Percentiles rank a stretch among this genome's conserved stretches.
These are phyloP conservation scores for Suricata suricatta DNA, from an alignment of 2,113 vertebrate species.

Conservation along the genomic window DNA sequence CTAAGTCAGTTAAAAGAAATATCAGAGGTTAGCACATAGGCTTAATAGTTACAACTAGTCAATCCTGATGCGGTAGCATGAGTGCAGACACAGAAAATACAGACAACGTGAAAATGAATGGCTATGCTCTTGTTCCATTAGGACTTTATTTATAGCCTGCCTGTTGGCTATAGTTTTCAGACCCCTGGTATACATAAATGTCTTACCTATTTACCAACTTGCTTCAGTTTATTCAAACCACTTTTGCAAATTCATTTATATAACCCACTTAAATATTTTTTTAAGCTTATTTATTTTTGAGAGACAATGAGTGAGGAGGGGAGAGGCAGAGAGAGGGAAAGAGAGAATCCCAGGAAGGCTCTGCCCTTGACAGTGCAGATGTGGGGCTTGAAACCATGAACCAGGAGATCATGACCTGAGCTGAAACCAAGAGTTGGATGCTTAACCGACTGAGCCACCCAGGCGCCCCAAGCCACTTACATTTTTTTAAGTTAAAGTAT, in stretches of 20 bases:
- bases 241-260: slow-evolving; percentile 4
- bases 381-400: too few relatives aligned
- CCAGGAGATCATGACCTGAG: too few relatives aligned
- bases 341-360: too few relatives aligned
- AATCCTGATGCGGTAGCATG: neutral
- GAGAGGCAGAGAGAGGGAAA: too few relatives aligned
- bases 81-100: neutral
- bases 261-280: neutral
- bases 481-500: neutral
- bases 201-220: neutral
- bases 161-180: neutral
- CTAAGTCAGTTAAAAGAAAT: neutral
- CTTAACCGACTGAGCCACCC: too few relatives aligned
- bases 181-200: neutral
- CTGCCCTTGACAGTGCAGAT: too few relatives aligned
- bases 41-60: neutral
- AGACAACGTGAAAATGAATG: neutral
- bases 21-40: neutral
- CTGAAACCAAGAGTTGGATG: too few relatives aligned
- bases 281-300: too few relatives aligned
- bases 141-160: neutral
- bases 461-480: neutral
- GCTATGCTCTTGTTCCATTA: neutral
- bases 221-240: slow-evolving; percentile 8
- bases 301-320: too few relatives aligned